Percentiles rank a stretch among this genome's conserved stretches.
Evolutionary conservation across 2,113 vertebrate species (phyloP).

Genomic region (Dipodomys merriami): DNA sequence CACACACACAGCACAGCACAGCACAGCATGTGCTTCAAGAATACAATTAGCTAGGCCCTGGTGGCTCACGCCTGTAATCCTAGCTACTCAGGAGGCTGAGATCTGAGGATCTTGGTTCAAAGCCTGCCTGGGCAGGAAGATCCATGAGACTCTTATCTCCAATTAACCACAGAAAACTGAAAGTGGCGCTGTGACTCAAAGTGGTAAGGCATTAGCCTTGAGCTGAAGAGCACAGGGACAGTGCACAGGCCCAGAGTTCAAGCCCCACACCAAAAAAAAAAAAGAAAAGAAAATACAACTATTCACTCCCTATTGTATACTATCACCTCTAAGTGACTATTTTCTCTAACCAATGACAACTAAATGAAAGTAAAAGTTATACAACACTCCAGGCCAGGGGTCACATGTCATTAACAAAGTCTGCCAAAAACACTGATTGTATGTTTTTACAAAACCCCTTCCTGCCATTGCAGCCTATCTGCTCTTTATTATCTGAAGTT

Average conservation of each 20-base stretch:
- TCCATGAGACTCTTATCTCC: too few relatives aligned
- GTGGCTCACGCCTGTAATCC: too few relatives aligned
- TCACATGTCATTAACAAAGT: conserved; percentile 57
- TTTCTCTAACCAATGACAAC: not conserved
- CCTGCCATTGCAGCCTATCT: not conserved
- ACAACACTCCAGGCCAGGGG: conserved; percentile 26
- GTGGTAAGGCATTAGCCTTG: too few relatives aligned
- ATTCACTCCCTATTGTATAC: not conserved
- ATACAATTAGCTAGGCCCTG: not conserved
- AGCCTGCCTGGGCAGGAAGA: too few relatives aligned
- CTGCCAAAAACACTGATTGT: conserved; percentile 49
- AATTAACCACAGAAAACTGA: too few relatives aligned
- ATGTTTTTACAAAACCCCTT: conserved; percentile 70
- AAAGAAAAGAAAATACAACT: not conserved
- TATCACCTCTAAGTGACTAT: conserved; percentile 4
- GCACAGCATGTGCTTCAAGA: too few relatives aligned
- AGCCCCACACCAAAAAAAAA: too few relatives aligned
- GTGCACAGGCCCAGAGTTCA: too few relatives aligned
- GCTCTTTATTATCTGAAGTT: conserved; percentile 55
- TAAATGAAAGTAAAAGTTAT: conserved; percentile 70
- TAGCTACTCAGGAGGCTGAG: too few relatives aligned
- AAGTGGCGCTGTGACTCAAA: too few relatives aligned
- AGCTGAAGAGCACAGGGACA: too few relatives aligned
- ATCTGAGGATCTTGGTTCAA: too few relatives aligned
- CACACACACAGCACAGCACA: not conserved